Conservation (phyloP, 2,888 invertebrate species). For the Nemotelus nigrinus region DNA sequence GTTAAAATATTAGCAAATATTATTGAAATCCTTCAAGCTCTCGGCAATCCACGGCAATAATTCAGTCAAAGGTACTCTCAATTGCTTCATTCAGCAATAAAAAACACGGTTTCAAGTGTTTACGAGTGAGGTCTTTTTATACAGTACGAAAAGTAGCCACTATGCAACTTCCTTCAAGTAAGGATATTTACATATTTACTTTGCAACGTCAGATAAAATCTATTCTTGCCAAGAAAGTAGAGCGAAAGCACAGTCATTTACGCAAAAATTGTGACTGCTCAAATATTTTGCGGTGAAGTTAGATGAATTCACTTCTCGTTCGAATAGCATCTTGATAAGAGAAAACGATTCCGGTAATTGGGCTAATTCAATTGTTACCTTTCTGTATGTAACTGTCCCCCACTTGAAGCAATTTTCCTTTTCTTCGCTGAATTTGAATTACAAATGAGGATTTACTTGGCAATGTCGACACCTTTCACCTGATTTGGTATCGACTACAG, state of each 20-base stretch:
- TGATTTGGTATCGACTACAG: no score
- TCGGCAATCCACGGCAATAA: no score
- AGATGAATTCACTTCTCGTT: not conserved
- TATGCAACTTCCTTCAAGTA: not conserved
- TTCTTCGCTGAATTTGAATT: not conserved
- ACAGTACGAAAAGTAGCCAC: not conserved
- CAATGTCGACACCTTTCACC: not conserved
- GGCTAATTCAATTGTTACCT: constrained; percentile 32
- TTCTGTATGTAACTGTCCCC: not conserved
- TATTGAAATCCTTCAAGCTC: no score
- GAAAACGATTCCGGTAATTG: constrained; percentile 36
- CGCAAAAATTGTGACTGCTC: not conserved
- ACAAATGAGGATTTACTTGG: not conserved
- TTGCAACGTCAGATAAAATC: not conserved
- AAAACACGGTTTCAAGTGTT: no score
- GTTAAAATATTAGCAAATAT: no score
- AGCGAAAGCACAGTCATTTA: not conserved
- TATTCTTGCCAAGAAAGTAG: not conserved
- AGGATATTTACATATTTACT: constrained; percentile 6
- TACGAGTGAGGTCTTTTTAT: no score
- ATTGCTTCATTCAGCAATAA: no score
- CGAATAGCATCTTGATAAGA: constrained; percentile 9
- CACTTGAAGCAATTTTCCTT: not conserved
- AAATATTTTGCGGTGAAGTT: not conserved
- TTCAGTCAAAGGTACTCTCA: no score